These are phyloP conservation scores for Drosophila ezoana DNA, from an alignment of 2,888 invertebrate species.

Conservation along the genomic window DNA sequence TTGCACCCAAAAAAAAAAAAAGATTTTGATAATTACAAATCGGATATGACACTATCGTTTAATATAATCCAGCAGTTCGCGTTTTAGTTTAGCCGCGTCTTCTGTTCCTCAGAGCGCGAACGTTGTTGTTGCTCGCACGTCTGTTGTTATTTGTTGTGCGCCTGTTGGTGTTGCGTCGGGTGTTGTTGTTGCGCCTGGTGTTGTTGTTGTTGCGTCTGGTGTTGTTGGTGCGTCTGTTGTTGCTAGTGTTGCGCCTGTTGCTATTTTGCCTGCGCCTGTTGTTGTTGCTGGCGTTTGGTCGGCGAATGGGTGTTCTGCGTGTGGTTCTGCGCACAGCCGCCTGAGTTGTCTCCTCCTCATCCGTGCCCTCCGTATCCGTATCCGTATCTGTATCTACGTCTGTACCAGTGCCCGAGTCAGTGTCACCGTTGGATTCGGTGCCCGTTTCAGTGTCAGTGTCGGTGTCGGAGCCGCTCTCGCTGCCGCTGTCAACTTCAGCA, in stretches of 20 bases:
- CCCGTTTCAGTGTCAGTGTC: background rate
- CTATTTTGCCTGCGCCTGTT: background rate
- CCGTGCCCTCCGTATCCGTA: background rate
- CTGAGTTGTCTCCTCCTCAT: background rate
- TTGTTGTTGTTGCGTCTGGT: constrained; percentile 26
- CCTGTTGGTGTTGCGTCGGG: constrained; percentile 11
- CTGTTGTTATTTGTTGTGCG: constrained; percentile 13
- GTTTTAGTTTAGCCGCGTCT: constrained; percentile 12
- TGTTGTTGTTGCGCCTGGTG: constrained; percentile 15
- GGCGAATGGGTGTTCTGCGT: background rate
- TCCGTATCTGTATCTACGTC: background rate
- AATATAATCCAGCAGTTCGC: background rate
- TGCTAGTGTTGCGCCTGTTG: background rate
- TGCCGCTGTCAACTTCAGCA: background rate
- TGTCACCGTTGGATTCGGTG: rapidly evolving
- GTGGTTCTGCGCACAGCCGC: background rate
- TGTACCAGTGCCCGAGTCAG: background rate
- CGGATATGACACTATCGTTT: too few relatives aligned
- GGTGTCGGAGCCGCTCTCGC: background rate
- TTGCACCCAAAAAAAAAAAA: constrained; percentile 9
- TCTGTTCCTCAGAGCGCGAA: background rate
- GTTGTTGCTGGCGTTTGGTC: constrained; percentile 8
- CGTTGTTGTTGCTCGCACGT: constrained; percentile 4
- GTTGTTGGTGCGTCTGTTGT: background rate
- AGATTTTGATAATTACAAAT: background rate